These are phyloP conservation scores for Kryphioiulus occultus DNA, from an alignment of 2,888 invertebrate genomes.

Conservation along the genomic window DNA sequence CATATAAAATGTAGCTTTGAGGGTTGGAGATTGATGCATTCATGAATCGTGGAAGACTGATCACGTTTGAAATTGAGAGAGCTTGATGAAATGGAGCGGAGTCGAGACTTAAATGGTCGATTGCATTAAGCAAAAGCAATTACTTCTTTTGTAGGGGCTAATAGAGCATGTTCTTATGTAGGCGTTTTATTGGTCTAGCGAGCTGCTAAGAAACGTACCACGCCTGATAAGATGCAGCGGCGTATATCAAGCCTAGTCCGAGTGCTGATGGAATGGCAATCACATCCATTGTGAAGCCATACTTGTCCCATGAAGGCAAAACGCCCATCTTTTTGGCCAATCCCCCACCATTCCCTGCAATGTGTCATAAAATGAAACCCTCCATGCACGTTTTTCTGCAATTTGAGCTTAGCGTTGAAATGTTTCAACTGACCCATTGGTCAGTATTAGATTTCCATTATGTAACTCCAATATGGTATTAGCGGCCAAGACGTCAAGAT, in stretches of 20 bases:
- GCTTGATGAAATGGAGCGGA: constrained; percentile 33
- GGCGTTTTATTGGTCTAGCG: not conserved
- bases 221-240: not conserved
- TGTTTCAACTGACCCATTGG: not conserved
- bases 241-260: not conserved
- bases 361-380: not conserved
- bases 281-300: constrained; percentile 27
- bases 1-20: not conserved
- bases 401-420: not conserved
- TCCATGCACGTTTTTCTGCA: not conserved
- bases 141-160: constrained; percentile 24
- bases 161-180: constrained; percentile 24
- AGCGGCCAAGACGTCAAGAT: no score
- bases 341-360: not conserved
- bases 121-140: constrained; percentile 38
- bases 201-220: not conserved
- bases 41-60: constrained; percentile 6
- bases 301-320: not conserved
- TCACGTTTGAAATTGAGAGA: not conserved
- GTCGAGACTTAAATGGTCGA: constrained; percentile 15
- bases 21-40: constrained; percentile 9
- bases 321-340: not conserved
- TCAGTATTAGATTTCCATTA: no score
- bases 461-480: no score
- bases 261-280: constrained; percentile 1